Percentiles rank a stretch among this genome's conserved stretches.
phyloP scores from a whole-genome alignment of 2,888 invertebrate species.

The Sycophila texana region DNA sequence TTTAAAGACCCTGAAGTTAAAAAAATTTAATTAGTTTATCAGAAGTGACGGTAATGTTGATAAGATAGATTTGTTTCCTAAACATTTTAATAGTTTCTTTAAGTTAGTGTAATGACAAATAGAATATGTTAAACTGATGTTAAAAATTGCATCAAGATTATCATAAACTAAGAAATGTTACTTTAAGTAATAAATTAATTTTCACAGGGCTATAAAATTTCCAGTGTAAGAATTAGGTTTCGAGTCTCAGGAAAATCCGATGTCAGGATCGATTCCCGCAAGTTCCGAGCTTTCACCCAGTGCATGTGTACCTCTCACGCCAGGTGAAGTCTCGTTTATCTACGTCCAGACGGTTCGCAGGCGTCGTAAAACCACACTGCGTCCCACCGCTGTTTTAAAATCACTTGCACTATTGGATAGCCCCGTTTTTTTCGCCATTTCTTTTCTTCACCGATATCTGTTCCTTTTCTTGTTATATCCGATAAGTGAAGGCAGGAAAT shows the following conservation, averaged over 20 bases:
- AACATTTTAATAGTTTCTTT: background rate
- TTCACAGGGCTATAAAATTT: background rate
- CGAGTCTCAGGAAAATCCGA: background rate
- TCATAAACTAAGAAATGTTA: background rate
- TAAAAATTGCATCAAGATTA: background rate
- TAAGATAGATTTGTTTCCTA: background rate
- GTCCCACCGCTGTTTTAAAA: too few relatives aligned
- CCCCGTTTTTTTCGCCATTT: too few relatives aligned
- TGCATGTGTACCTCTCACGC: slow-evolving; percentile 10
- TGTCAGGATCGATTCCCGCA: background rate
- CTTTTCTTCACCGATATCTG: too few relatives aligned
- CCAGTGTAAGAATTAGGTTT: background rate
- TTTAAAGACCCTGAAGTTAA: too few relatives aligned
- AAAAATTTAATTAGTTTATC: background rate
- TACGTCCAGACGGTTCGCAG: slow-evolving; percentile 22
- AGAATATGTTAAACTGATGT: background rate
- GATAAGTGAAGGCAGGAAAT: too few relatives aligned
- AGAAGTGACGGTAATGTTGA: background rate
- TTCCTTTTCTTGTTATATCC: too few relatives aligned
- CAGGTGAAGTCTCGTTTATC: slow-evolving; percentile 41
- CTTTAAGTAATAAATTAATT: background rate
- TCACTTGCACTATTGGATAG: too few relatives aligned
- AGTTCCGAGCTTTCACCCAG: background rate
- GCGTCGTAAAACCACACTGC: slow-evolving; percentile 17
- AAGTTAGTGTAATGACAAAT: too few relatives aligned